Base-by-base conservation (phyloP, 2,888 invertebrate genomes). In the Strigamia transsilvanica region DNA sequence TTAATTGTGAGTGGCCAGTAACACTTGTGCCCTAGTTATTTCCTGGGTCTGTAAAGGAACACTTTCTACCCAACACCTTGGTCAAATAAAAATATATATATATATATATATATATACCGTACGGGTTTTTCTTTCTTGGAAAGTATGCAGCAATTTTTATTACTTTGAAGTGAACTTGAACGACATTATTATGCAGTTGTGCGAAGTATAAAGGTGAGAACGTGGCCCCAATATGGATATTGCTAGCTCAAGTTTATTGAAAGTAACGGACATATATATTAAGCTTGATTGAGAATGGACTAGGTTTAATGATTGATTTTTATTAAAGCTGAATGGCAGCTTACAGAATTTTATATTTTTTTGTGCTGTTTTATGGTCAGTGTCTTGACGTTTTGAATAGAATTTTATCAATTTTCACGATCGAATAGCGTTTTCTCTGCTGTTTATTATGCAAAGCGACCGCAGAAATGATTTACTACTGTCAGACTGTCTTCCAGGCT, bases 131-230 rank as follows among this genome's bases (percentile, higher is more conserved):
- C 61, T 73, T 73, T n/a, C 32, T 32, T 73, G 27, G 38, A 13
- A 27, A 73, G 73, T 12, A 73, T 32, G 15, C 15, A 32, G 73
- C 27, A 73, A 38, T 38, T 56, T 73, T 73, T 73, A 73, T 73
- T 73, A 73, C 6, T n/a, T 9, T 21, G 21, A 32, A 73, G 13
- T 27, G 27, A 27, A 73, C 73, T 73, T 73, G 73, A 73, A 66
- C 21, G 61, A 66, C 10, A 66, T 66, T 73, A 73, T 32, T 73
- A 73, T 73, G 73, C 73, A n/a, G 73, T 73, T 27, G 27, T 73
- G 73, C 15, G 32, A 73, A 73, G 73, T 73, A 27, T 73, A n/a
- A 27, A 73, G 73, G 73, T 73, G 73, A 73, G n/a, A 73, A 73
- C 73, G 73, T 73, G 73, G 5, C n/a, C 10, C 27, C 56, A 15